Conservation (phyloP, 1,140 invertebrate species). For the Anagrus nilaparvatae region DNA sequence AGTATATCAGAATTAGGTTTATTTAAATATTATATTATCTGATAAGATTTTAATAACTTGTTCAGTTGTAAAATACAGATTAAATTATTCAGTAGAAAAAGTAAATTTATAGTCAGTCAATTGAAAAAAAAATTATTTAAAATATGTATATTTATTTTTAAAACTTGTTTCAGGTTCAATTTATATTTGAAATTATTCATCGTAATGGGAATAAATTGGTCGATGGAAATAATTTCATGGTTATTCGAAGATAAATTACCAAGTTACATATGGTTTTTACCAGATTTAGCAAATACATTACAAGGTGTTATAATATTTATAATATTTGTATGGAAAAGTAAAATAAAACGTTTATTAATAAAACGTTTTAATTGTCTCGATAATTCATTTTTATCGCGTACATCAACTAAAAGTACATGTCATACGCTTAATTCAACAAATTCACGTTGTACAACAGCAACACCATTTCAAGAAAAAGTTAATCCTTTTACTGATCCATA, state of each 20-base stretch:
- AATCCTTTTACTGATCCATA: slow-evolving; percentile 18
- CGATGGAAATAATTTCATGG: slow-evolving; percentile 58
- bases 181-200: slow-evolving; percentile 61
- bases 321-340: slow-evolving; percentile 60
- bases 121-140: not conserved
- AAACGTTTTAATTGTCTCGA: slow-evolving; percentile 39
- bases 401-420: slow-evolving; percentile 27
- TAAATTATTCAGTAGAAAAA: too few species aligned
- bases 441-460: slow-evolving; percentile 24
- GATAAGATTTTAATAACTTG: too few species aligned
- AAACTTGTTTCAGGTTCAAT: slow-evolving; percentile 44
- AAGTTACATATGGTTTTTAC: slow-evolving; percentile 49
- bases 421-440: slow-evolving; percentile 24
- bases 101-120: not conserved
- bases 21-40: too few species aligned
- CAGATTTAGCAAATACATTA: slow-evolving; percentile 49
- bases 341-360: slow-evolving; percentile 47
- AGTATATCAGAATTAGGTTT: too few species aligned
- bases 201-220: slow-evolving; percentile 67
- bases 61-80: too few species aligned
- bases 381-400: slow-evolving; percentile 24
- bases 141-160: not conserved
- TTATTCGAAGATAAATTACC: slow-evolving; percentile 33
- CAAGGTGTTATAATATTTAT: slow-evolving; percentile 59
- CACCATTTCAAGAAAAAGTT: slow-evolving; percentile 28